phyloP scores from a whole-genome alignment of 1,140 invertebrate genomes.

The Ips nitidus region DNA sequence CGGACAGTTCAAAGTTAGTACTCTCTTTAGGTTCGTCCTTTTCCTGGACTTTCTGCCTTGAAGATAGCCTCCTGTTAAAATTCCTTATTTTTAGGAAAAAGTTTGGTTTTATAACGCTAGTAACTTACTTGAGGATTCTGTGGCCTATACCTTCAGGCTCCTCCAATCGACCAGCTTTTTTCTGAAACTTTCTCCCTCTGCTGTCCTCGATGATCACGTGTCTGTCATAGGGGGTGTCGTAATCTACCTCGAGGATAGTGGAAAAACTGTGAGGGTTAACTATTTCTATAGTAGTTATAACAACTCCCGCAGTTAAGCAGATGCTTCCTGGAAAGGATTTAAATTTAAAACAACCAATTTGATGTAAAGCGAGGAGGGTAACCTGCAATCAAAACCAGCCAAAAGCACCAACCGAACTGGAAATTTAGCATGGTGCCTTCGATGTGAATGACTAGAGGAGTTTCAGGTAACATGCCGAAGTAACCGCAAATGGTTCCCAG shows the following conservation, averaged over 20 bases:
- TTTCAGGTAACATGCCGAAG: constrained; percentile 77
- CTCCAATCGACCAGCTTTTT: constrained; percentile 63
- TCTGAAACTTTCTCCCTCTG: constrained; percentile 68
- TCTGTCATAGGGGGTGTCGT: constrained; percentile 89
- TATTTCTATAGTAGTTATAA: constrained; percentile 80
- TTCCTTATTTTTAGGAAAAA: not conserved
- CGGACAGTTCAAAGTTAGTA: constrained; percentile 21
- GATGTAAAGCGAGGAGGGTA: not conserved
- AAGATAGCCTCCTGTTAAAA: constrained; percentile 15
- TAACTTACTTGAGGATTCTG: constrained; percentile 60
- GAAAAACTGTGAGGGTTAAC: constrained; percentile 90
- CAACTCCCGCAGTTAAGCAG: constrained; percentile 71
- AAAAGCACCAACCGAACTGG: constrained; percentile 90
- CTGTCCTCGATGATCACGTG: constrained; percentile 91
- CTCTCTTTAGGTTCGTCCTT: constrained; percentile 16
- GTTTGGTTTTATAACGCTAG: not conserved
- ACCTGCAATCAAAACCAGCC: constrained; percentile 87
- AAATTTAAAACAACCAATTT: not conserved
- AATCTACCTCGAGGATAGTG: constrained; percentile 90
- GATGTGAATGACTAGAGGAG: constrained; percentile 80
- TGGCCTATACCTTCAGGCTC: constrained; percentile 61
- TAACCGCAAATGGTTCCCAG: constrained; percentile 81
- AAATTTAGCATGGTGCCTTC: constrained; percentile 81
- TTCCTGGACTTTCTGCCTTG: constrained; percentile 27
- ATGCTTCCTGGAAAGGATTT: constrained; percentile 61